Percentiles rank a stretch among this genome's conserved stretches.
These are phyloP conservation scores for Theristicus caerulescens DNA, from an alignment of 2,113 vertebrate genomes.

Conservation along the genomic window DNA sequence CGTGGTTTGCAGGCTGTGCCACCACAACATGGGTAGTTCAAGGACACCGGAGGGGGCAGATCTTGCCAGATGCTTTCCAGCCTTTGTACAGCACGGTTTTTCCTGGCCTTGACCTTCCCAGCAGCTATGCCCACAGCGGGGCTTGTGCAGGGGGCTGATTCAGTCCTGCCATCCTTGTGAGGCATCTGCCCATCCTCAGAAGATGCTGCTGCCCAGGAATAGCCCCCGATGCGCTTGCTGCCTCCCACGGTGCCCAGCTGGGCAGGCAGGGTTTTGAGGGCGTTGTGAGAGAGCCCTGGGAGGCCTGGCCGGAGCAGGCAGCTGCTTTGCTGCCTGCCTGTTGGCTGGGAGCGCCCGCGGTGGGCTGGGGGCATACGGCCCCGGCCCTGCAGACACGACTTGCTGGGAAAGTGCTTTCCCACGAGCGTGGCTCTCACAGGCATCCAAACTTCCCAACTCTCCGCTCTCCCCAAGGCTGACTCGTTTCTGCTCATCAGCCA, in stretches of 20 bases:
- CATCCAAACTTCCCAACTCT: not conserved
- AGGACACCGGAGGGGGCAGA: not conserved
- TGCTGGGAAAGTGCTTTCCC: not conserved
- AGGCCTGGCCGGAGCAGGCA: not conserved
- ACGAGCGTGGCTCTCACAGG: accelerated
- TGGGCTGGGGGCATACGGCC: not conserved
- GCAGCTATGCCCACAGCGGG: not conserved
- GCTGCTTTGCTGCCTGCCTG: not conserved
- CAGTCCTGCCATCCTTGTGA: not conserved
- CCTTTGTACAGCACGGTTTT: not conserved
- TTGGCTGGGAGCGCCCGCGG: accelerated
- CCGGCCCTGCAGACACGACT: not conserved
- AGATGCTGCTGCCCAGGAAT: not conserved
- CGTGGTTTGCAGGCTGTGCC: not conserved
- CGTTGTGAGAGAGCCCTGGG: not conserved
- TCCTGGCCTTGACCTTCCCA: slow-evolving; percentile 35
- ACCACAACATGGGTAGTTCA: not conserved
- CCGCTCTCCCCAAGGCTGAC: not conserved
- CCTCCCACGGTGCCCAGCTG: accelerated
- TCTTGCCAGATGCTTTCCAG: not conserved
- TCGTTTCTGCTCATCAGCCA: not conserved
- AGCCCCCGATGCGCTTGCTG: not conserved
- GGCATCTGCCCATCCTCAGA: not conserved
- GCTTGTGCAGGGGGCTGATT: not conserved
- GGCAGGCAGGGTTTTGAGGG: not conserved